Percentiles rank a stretch among this genome's conserved stretches.
These are phyloP conservation scores for Drosophila leontia DNA, from an alignment of 1,140 invertebrate species.

Conservation along the genomic window DNA sequence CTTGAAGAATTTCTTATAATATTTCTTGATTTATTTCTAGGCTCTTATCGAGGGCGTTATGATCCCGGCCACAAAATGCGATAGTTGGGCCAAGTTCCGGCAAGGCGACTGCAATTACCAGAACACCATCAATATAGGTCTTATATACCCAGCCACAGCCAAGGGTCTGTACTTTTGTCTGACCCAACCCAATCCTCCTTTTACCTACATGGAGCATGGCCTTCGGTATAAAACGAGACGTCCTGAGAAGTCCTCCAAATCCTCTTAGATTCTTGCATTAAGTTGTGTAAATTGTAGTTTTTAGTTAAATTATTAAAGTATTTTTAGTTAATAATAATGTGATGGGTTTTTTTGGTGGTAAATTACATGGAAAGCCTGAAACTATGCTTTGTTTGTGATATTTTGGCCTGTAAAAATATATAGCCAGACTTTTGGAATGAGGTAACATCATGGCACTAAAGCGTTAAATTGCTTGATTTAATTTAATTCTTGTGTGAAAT, in stretches of 20 bases:
- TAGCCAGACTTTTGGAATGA: conserved; percentile 1
- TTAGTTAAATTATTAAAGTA: conserved; percentile 44
- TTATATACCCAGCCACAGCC: conserved; percentile 63
- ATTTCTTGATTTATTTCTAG: neutral
- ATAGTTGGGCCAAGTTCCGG: conserved; percentile 78
- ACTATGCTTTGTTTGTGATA: conserved; percentile 16
- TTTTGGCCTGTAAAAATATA: neutral
- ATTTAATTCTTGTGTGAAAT: neutral
- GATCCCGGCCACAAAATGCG: conserved; percentile 81
- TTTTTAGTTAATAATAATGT: neutral
- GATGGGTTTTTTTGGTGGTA: too few species aligned
- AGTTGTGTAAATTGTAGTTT: neutral
- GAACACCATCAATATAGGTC: conserved; percentile 74
- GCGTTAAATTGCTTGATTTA: neutral
- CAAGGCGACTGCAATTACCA: conserved; percentile 68
- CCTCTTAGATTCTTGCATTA: neutral
- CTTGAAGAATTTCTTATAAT: neutral
- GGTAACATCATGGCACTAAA: neutral
- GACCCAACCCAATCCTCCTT: conserved; percentile 76
- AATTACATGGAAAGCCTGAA: neutral
- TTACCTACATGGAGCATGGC: conserved; percentile 79
- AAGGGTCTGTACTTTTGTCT: conserved; percentile 74
- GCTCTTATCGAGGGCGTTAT: conserved; percentile 74
- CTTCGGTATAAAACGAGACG: conserved; percentile 57
- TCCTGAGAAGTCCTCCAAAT: conserved; percentile 18